Percentiles rank a stretch among this genome's conserved stretches.
Conservation (phyloP, 2,888 invertebrate genomes). For the Junonia oenone region DNA sequence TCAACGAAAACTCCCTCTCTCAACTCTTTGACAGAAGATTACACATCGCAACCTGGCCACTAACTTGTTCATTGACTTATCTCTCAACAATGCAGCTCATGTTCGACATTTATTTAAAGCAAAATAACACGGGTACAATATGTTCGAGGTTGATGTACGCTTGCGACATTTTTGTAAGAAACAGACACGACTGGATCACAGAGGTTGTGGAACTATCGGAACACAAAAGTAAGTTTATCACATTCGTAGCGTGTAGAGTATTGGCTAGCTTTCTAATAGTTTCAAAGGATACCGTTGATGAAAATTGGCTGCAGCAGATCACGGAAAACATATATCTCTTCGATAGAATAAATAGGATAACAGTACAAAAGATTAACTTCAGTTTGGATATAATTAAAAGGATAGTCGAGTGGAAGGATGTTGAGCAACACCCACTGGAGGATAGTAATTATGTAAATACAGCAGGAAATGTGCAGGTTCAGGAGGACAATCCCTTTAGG, state of each 20-base stretch:
- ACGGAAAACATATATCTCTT: slow-evolving; percentile 85
- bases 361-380: slow-evolving; percentile 88
- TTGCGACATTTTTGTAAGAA: slow-evolving; percentile 88
- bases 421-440: slow-evolving; percentile 88
- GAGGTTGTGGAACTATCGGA: slow-evolving; percentile 90
- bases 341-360: slow-evolving; percentile 82
- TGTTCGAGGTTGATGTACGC: slow-evolving; percentile 89
- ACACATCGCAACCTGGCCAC: slow-evolving; percentile 69
- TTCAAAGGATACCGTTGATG: slow-evolving; percentile 89
- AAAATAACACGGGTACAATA: slow-evolving; percentile 89
- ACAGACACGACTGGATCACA: slow-evolving; percentile 90
- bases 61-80: slow-evolving; percentile 83
- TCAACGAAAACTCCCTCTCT: slow-evolving; percentile 84
- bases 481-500: slow-evolving; percentile 68
- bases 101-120: slow-evolving; percentile 91
- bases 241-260: slow-evolving; percentile 88
- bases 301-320: slow-evolving; percentile 88
- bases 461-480: slow-evolving; percentile 54
- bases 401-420: slow-evolving; percentile 93
- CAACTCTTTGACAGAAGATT: slow-evolving; percentile 85
- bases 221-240: slow-evolving; percentile 88
- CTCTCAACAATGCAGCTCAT: slow-evolving; percentile 90
- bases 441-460: slow-evolving; percentile 78
- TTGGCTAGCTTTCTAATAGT: slow-evolving; percentile 91
- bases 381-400: slow-evolving; percentile 91